Conservation (phyloP, 23 tunicate species). For the Ascidia mentula region DNA sequence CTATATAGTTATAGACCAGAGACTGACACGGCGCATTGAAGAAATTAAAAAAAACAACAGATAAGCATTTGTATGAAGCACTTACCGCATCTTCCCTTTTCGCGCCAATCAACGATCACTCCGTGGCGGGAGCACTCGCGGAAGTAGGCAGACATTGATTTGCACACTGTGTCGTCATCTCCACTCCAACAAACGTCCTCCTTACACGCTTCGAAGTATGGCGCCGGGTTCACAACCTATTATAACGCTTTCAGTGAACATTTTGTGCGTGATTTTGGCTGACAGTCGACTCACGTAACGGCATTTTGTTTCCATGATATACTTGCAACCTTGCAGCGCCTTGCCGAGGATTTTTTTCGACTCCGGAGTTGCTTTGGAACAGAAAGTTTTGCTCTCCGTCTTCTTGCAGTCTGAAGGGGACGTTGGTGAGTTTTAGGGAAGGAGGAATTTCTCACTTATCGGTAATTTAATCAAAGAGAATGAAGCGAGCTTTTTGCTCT, state of each 20-base stretch:
- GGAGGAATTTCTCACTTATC: too few species aligned
- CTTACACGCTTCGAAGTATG: conserved; percentile 95
- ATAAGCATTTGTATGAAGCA: background rate
- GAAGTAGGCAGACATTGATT: conserved; percentile 95
- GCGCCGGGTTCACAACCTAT: conserved; percentile 86
- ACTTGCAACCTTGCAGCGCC: conserved; percentile 90
- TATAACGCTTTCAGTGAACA: background rate
- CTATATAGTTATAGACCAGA: too few species aligned
- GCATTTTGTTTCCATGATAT: conserved; percentile 84
- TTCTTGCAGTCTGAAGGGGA: conserved; percentile 44
- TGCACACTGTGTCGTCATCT: conserved; percentile 89
- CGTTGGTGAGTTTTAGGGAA: too few species aligned
- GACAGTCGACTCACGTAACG: conserved; percentile 49
- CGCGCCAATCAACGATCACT: conserved; percentile 87
- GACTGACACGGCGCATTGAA: too few species aligned
- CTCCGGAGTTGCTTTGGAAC: conserved; percentile 71
- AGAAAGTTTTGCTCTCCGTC: conserved; percentile 60
- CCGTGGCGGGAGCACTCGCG: conserved; percentile 91
- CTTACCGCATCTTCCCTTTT: conserved; percentile 84
- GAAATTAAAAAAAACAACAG: too few species aligned
- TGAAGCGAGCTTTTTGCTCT: too few species aligned
- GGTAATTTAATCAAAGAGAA: too few species aligned
- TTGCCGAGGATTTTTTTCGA: conserved; percentile 55
- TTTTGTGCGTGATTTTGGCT: background rate
- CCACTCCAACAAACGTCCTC: conserved; percentile 94